Base-by-base conservation (phyloP, 2,797 vertebrate genomes). In the Coreius guichenoti region DNA sequence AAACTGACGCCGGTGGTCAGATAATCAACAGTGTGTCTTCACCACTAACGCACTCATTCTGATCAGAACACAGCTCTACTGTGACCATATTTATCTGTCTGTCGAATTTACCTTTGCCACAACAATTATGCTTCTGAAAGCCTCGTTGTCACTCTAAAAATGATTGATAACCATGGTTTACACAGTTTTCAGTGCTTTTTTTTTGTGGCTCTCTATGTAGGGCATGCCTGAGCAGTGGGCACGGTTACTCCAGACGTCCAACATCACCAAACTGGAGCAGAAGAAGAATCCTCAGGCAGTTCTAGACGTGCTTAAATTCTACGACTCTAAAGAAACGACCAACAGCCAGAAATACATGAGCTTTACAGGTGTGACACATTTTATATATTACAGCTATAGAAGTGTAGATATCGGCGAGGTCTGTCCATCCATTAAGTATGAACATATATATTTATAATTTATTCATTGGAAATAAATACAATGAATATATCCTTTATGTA, bases 261-360 rank as follows among this genome's bases (percentile, higher is more conserved):
- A 99, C 93, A 99, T 99, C 94, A 98, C 97, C 72, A 98, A 98
- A 87, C 94, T 96, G 0, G 98, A 99, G 92, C 98, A 99, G 92
- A 99, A 99, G 95, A 98, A 98, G 93, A 98, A 99, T 63, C 98
- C 98, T 0, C 98, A 99, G 92, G 98, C 96, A 0, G 97, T 98
- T 39, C 93, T 99, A n/a, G 98, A 99, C 0, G 97, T 98, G 0
- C 90, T 99, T 68, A 98, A 98, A 90, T 98, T 99, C 92, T 99
- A 98, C 81, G 97, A 98, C 91, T 98, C 97, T 2, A 98, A 98
- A 90, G 98, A 98, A 93, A 98, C 95, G 1, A 93, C 95, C 79
- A 99, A 98, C 91, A 98, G 96, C 90, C 97, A 99, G 94, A 99
- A 99, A 84, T 99, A 99, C 90, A 99, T 99, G 98, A 99, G 97